Conservation (phyloP, 2,888 invertebrate genomes). For the Hyposoter dolosus region DNA sequence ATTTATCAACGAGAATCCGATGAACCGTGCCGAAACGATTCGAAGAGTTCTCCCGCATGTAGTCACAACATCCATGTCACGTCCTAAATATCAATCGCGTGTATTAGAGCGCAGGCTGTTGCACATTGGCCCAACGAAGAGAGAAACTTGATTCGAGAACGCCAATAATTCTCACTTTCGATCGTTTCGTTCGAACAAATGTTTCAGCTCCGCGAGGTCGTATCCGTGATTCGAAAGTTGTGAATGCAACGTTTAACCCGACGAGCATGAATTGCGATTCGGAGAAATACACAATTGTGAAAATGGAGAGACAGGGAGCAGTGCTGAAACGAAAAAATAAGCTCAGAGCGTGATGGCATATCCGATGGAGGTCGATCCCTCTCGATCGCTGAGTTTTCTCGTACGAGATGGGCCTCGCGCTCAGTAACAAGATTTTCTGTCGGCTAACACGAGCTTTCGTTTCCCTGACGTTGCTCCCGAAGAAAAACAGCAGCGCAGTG, state of each 20-base stretch:
- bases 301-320: background rate
- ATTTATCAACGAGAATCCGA: slow-evolving; percentile 3
- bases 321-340: background rate
- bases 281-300: background rate
- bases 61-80: background rate
- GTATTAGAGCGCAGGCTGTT: background rate
- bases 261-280: background rate
- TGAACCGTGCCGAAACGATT: background rate
- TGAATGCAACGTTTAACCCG: background rate
- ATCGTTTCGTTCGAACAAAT: background rate
- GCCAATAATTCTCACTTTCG: background rate
- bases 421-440: slow-evolving; percentile 38
- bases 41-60: slow-evolving; percentile 5
- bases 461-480: background rate
- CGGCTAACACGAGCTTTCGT: slow-evolving; percentile 36
- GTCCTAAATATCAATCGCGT: slow-evolving; percentile 6
- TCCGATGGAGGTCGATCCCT: background rate
- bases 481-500: background rate
- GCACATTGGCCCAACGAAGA: background rate
- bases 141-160: background rate
- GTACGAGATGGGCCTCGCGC: background rate
- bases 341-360: background rate
- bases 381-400: background rate
- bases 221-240: background rate
- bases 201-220: background rate